Base-by-base conservation (phyloP, 2,113 vertebrate genomes). In the Sakesphorus luctuosus region DNA sequence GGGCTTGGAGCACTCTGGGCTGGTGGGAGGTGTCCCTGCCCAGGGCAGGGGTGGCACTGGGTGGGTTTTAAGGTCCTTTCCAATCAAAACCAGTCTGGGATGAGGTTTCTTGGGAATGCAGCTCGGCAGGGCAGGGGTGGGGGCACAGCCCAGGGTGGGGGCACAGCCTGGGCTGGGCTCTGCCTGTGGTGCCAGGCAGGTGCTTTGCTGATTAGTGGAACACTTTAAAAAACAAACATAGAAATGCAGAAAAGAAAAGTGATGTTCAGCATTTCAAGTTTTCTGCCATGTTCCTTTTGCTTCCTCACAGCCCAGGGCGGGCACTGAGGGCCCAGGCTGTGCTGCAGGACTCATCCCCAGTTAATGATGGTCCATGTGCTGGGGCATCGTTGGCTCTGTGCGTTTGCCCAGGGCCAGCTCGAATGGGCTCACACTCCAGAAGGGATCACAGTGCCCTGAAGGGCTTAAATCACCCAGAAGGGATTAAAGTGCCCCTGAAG, bases 321-420 rank as follows among this genome's bases (percentile, higher is more conserved):
- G 50, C 7, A 1, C 43, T 4, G 52, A 62, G 44, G 35, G 53
- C 6, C 2, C 9, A n/a, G 36, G 66, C 53, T 49, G 38, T 31
- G 7, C 33, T 29, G 50, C 67, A 62, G 71, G 24, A 35, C 38
- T 36, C 38, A 3, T 13, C 44, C 28, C 67, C 73, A 79, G 52
- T 38, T 11, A 58, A 43, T 2, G 12, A 35, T 2, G 17, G 4
- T 3, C 28, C n/a, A 13, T 33, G 3, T 53, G 63, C 61, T 75
- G 1, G 0, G 50, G 13, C 4, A 3, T 23, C 15, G 16, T 3
- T 11, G 38, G 46, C 13, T 69, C 44, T 7, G 4, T 4, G 26
- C 3, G 2, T 36, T n/a, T 38, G 29, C 28, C 43, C 29, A 14
- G 29, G 44, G 46, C 16, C 59, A 29, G 7, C 28, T 17, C 36